Evolutionary conservation across 2,888 invertebrate species (phyloP).

Genomic region (Tillus elongatus): DNA sequence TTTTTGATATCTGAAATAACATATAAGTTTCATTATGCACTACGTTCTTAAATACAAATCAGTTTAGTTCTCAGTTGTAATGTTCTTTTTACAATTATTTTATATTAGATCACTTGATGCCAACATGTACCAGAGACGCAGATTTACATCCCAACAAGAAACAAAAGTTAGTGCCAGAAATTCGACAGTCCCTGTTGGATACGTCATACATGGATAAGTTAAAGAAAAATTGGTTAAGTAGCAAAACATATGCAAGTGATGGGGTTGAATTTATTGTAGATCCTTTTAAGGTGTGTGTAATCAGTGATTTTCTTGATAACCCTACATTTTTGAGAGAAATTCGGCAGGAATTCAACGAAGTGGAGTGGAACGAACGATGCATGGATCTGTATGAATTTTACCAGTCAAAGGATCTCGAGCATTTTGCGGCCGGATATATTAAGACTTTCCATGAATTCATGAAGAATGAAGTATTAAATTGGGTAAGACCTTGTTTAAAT

Average conservation of each 20-base stretch:
- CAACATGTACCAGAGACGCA: slow-evolving; percentile 28
- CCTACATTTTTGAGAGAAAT: slow-evolving; percentile 51
- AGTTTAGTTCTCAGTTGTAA: too few relatives aligned
- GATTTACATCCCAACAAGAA: slow-evolving; percentile 25
- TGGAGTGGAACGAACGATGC: slow-evolving; percentile 65
- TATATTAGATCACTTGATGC: slow-evolving; percentile 32
- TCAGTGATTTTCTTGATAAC: slow-evolving; percentile 54
- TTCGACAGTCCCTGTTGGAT: slow-evolving; percentile 15
- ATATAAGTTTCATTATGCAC: too few relatives aligned
- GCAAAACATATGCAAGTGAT: too few relatives aligned
- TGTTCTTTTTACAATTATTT: too few relatives aligned
- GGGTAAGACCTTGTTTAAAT: too few relatives aligned
- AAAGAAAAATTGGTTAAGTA: too few relatives aligned
- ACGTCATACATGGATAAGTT: slow-evolving; percentile 6
- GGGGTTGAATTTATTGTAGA: slow-evolving; percentile 49
- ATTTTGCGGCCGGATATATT: slow-evolving; percentile 50
- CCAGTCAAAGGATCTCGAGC: slow-evolving; percentile 62
- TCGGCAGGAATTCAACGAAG: slow-evolving; percentile 55
- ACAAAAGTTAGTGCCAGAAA: slow-evolving; percentile 25
- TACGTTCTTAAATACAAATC: too few relatives aligned
- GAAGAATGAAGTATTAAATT: slow-evolving; percentile 54
- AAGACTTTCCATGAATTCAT: slow-evolving; percentile 55
- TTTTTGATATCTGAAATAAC: too few relatives aligned
- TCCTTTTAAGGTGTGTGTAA: slow-evolving; percentile 59
- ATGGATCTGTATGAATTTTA: slow-evolving; percentile 86